Conservation (phyloP, 2,888 invertebrate genomes). For the Coecobrya sp. region DNA sequence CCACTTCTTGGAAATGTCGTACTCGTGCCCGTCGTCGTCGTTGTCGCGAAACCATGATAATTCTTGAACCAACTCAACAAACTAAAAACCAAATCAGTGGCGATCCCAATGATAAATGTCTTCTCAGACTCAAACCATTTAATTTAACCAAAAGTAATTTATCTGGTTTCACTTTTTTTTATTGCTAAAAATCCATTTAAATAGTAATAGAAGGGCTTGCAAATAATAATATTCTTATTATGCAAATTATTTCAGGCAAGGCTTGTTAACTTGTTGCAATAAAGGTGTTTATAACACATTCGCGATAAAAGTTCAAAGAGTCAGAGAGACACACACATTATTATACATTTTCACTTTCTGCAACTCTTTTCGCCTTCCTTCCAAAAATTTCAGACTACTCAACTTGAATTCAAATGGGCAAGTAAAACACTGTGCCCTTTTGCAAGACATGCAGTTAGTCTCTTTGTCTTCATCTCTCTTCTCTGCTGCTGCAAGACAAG, state of each 20-base stretch:
- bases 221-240: background rate
- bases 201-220: background rate
- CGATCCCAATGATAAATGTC: background rate
- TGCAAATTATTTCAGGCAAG: slow-evolving; percentile 2
- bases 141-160: background rate
- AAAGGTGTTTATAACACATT: no score
- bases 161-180: slow-evolving; percentile 24
- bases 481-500: background rate
- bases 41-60: no score
- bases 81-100: background rate
- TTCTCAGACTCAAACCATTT: background rate
- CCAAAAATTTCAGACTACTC: background rate
- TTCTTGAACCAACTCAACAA: no score
- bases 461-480: background rate
- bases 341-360: slow-evolving; percentile 21
- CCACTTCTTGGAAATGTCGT: no score
- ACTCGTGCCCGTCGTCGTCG: no score
- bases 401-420: background rate
- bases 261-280: background rate
- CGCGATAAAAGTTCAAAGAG: no score
- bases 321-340: no score
- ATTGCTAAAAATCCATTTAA: background rate
- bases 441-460: background rate
- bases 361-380: background rate
- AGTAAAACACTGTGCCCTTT: background rate